Conservation (phyloP, 2,113 vertebrate genomes). For the Hippocampus mohnikei region DNA sequence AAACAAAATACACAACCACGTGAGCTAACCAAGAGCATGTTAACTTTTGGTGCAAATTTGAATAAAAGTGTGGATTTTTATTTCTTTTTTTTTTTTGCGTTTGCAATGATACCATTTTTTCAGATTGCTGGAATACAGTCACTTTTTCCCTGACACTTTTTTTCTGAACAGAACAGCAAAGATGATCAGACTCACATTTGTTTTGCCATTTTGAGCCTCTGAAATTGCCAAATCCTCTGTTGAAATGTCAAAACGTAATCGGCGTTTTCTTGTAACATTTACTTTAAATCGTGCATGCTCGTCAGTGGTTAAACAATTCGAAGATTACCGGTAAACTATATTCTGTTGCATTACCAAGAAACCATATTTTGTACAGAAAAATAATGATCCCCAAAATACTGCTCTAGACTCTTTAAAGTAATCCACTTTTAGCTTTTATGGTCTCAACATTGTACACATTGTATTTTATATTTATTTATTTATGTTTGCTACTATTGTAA, state of each 20-base stretch:
- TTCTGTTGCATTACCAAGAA: not conserved
- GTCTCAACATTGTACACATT: not conserved
- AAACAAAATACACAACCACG: conserved; percentile 21
- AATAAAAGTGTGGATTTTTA: not conserved
- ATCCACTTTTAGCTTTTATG: not conserved
- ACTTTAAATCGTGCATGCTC: not conserved
- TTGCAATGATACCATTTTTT: too few species aligned
- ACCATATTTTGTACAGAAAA: conserved; percentile 3
- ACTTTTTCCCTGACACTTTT: too few species aligned
- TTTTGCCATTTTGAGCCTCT: not conserved
- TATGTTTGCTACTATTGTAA: not conserved
- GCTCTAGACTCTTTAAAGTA: too few species aligned
- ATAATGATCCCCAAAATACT: not conserved
- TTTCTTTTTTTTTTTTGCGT: too few species aligned
- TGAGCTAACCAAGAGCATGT: not conserved
- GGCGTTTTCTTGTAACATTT: not conserved
- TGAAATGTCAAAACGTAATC: not conserved
- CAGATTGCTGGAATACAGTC: too few species aligned
- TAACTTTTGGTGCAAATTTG: not conserved
- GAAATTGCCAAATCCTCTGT: not conserved
- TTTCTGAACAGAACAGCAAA: not conserved
- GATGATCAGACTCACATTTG: not conserved
- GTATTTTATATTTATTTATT: not conserved
- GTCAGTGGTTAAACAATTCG: not conserved
- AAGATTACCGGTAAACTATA: not conserved